Evolutionary conservation across 2,888 invertebrate species (phyloP).

Genomic region (Drosophila engyochracea): DNA sequence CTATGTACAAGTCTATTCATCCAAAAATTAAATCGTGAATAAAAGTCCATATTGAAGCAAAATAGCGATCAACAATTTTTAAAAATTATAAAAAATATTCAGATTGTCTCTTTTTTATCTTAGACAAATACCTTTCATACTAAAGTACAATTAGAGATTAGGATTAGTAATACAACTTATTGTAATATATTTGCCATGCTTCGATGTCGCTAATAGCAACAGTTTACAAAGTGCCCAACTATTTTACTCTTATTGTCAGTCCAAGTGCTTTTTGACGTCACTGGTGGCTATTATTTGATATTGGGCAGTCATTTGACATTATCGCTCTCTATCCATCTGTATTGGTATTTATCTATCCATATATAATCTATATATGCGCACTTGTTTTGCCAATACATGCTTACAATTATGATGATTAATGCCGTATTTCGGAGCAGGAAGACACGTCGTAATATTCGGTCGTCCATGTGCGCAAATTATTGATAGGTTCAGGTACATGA

Average conservation of each 20-base stretch:
- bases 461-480: conserved; percentile 36
- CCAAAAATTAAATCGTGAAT: background rate
- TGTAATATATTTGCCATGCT: background rate
- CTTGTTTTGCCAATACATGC: background rate
- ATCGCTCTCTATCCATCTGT: conserved; percentile 5
- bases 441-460: background rate
- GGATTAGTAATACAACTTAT: background rate
- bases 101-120: too few species aligned
- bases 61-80: too few species aligned
- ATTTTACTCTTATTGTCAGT: conserved; percentile 20
- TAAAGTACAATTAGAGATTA: background rate
- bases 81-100: background rate
- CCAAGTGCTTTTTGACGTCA: conserved; percentile 7
- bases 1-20: background rate
- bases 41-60: background rate
- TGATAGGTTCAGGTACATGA: conserved; percentile 19
- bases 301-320: conserved; percentile 16
- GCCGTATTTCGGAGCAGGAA: conserved; percentile 17
- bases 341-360: background rate
- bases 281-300: background rate
- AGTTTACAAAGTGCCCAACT: background rate
- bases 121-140: too few species aligned
- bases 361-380: background rate
- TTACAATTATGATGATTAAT: conserved; percentile 27
- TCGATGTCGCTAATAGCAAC: background rate